Evolutionary conservation across 2,113 vertebrate species (phyloP), one percentile per base, ranked within the genome.

Genomic region (Catharus minimus): DNA sequence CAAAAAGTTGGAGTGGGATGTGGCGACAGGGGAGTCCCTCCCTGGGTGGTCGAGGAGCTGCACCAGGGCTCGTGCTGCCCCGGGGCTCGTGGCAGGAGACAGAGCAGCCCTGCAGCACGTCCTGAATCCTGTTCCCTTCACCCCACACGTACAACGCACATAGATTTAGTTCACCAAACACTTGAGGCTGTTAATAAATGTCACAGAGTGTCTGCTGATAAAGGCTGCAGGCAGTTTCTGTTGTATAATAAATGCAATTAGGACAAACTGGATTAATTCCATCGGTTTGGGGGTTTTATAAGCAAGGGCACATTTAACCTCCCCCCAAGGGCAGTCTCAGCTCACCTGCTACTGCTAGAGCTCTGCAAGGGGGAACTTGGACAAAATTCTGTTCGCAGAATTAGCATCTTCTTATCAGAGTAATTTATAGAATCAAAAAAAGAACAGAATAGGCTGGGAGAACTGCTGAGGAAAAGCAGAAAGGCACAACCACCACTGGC

Each of bases 231-330:
- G 78, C 93, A 82, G 74, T 26, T 79, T 82, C 67, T 91, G 86
- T 5, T 95, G 83, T 97, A 89, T 96, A 97, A 97, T 96, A 96
- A 96, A 94, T 80, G 92, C 97, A 98, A 97, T 98, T 98, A 98
- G 98, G 90, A 92, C 88, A 91, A 93, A 94, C 92, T 95, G 94
- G 95, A 96, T 94, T 93, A 91, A 94, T 95, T 94, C 80, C 0
- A 0, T 92, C 16, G 44, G 78, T 66, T 85, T 14, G 10, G 81
- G 75, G 76, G 68, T 73, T 94, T 85, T 77, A n/a, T 55, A 81
- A 87, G 74, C 77, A 65, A 94, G 62, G 87, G 57, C 11, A 4
- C 66, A 36, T 76, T 91, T 73, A 85, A 65, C 32, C 32, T 72
- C 55, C 50, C 47, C 23, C 22, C 22, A n/a, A 32, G 57, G 66